These are phyloP conservation scores for Anthrax anthrax DNA, from an alignment of 2,888 invertebrate species.

Conservation along the genomic window DNA sequence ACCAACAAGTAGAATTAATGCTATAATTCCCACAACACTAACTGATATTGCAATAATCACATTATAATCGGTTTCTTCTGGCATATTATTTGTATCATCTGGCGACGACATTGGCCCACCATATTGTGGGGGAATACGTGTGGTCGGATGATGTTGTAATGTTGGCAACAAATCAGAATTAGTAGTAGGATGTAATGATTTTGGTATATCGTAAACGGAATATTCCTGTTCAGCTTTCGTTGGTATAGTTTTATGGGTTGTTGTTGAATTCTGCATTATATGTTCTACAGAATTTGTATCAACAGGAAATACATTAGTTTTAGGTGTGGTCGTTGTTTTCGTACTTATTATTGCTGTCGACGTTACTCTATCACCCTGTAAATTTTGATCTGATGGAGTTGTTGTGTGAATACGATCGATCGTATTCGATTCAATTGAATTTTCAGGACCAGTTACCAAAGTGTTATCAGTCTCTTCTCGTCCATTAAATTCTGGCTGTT, in stretches of 20 bases:
- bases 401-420: constrained; percentile 18
- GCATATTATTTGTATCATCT: not conserved
- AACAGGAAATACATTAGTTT: not conserved
- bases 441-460: constrained; percentile 18
- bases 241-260: not conserved
- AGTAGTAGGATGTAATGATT: not conserved
- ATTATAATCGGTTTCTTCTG: constrained; percentile 40
- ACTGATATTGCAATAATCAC: constrained; percentile 70
- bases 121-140: not conserved
- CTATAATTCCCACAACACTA: constrained; percentile 64
- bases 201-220: not conserved
- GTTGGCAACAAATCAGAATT: not conserved
- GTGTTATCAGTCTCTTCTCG: constrained; percentile 4
- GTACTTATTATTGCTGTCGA: not conserved
- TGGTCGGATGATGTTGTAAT: not conserved
- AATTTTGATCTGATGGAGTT: constrained; percentile 12
- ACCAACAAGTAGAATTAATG: constrained; percentile 60
- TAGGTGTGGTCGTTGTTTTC: not conserved
- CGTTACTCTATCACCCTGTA: not conserved
- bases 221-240: not conserved
- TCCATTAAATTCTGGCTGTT: not conserved
- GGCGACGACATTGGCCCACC: not conserved
- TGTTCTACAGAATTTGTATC: not conserved
- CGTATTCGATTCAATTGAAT: constrained; percentile 24
- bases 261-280: not conserved